These are phyloP conservation scores for Drosophila ironensis DNA, from an alignment of 1,140 invertebrate genomes.

Conservation along the genomic window DNA sequence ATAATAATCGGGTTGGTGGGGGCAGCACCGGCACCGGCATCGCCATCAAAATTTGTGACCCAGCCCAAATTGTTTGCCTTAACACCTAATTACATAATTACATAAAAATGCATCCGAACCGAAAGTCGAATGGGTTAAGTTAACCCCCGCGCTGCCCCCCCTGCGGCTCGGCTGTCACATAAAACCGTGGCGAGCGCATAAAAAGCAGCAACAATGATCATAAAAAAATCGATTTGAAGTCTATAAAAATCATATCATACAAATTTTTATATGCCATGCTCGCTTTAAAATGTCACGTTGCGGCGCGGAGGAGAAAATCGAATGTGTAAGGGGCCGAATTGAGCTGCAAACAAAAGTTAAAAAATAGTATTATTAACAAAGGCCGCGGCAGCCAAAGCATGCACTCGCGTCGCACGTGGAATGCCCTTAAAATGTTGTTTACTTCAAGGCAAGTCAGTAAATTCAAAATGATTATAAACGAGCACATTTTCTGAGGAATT, in stretches of 20 bases:
- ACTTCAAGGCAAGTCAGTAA: too few species aligned
- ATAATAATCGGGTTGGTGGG: not conserved
- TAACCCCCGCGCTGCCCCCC: constrained; percentile 2
- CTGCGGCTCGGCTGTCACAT: constrained; percentile 50
- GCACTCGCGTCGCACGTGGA: not conserved
- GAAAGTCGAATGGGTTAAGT: constrained; percentile 15
- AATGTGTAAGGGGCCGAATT: not conserved
- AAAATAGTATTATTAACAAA: constrained; percentile 13
- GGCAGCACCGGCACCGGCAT: too few species aligned
- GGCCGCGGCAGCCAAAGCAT: not conserved
- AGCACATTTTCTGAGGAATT: too few species aligned
- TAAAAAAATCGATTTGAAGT: constrained; percentile 79
- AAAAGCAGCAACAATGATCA: constrained; percentile 64
- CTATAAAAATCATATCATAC: constrained; percentile 79
- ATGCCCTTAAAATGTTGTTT: not conserved
- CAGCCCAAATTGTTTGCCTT: constrained; percentile 41
- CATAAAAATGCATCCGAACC: not conserved
- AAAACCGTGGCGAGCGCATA: constrained; percentile 64
- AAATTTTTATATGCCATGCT: constrained; percentile 71
- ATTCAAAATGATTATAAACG: too few species aligned
- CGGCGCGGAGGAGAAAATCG: not conserved
- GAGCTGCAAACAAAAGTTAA: not conserved
- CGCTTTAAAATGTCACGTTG: constrained; percentile 33
- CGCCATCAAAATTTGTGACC: constrained; percentile 36
- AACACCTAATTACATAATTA: constrained; percentile 77